Evolutionary conservation across 2,888 invertebrate species (phyloP).

Genomic region (Calameuta filiformis): DNA sequence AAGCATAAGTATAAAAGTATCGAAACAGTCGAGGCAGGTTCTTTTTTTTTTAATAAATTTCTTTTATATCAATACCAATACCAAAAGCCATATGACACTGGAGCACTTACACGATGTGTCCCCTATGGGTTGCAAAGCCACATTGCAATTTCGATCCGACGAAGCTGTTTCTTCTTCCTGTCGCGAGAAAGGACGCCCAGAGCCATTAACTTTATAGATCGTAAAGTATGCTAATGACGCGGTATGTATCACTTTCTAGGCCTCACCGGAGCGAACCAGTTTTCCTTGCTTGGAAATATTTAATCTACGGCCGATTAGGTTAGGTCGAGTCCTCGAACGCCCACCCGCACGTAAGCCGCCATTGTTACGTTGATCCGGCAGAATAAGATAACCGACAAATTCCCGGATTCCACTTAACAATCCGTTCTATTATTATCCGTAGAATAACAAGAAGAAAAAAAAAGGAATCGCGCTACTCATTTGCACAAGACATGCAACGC

Average conservation of each 20-base stretch:
- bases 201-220: constrained; percentile 5
- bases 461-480: not conserved
- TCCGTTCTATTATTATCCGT: not conserved
- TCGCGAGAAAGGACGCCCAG: constrained; percentile 3
- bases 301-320: not conserved
- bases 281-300: not conserved
- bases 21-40: not conserved
- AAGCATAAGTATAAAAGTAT: not conserved
- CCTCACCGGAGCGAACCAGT: not conserved
- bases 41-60: not conserved
- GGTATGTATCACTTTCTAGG: constrained; percentile 18
- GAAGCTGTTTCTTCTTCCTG: constrained; percentile 7
- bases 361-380: not conserved
- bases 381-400: not conserved
- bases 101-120: not conserved
- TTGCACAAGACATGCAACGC: not conserved
- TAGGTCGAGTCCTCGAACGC: not conserved
- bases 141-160: not conserved
- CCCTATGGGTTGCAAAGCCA: not conserved
- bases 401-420: not conserved
- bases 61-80: no score
- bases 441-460: not conserved
- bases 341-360: not conserved
- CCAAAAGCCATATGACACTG: not conserved
- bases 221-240: constrained; percentile 9